A percentile compares a stretch with the other conserved stretches of the same genome.
Evolutionary conservation across 1,140 invertebrate species (phyloP).

Genomic region (Spodoptera litura): DNA sequence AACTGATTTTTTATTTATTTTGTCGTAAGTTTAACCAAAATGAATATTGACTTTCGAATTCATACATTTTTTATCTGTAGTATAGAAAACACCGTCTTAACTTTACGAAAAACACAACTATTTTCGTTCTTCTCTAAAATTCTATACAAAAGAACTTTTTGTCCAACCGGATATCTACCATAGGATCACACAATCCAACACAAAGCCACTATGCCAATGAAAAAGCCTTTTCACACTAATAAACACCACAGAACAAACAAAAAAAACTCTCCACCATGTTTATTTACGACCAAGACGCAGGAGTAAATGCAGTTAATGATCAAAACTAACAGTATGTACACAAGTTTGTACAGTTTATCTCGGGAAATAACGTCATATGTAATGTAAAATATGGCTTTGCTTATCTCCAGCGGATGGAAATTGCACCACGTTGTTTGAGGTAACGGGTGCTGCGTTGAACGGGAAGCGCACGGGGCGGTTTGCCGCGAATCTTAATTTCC

Average conservation of each 20-base stretch:
- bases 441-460: constrained; percentile 15
- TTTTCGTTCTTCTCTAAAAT: too few relatives aligned
- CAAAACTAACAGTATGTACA: constrained; percentile 2
- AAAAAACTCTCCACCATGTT: background rate
- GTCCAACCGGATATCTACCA: too few relatives aligned
- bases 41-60: too few relatives aligned
- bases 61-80: too few relatives aligned
- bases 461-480: background rate
- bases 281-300: background rate
- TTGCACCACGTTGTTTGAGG: constrained; percentile 52
- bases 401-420: constrained; percentile 62
- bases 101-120: too few relatives aligned
- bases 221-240: too few relatives aligned
- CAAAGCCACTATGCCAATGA: too few relatives aligned
- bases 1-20: too few relatives aligned
- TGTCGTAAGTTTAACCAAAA: too few relatives aligned
- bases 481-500: constrained; percentile 61
- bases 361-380: constrained; percentile 56
- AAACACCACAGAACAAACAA: background rate
- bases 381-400: constrained; percentile 61
- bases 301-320: constrained; percentile 8
- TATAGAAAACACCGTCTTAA: too few relatives aligned
- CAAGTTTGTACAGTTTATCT: constrained; percentile 47
- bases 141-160: too few relatives aligned
- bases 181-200: too few relatives aligned